phyloP scores from a whole-genome alignment of 1,140 invertebrate species.

The Dolichoris vasculosae region DNA sequence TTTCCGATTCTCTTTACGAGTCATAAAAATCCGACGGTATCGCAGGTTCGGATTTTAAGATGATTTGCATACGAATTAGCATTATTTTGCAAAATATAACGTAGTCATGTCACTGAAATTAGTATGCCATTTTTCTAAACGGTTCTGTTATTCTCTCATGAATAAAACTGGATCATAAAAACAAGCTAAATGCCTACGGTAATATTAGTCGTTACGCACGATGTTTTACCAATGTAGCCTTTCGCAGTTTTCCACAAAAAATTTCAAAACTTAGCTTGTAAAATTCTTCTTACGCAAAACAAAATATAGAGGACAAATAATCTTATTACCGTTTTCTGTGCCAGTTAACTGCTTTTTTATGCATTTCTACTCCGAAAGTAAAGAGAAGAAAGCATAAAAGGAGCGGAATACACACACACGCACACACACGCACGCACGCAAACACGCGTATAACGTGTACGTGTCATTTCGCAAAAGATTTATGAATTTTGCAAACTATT shows the following conservation, averaged over 20 bases:
- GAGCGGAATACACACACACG: neutral
- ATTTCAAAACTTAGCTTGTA: conserved; percentile 5
- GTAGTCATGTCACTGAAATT: neutral
- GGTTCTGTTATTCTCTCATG: neutral
- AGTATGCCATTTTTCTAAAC: neutral
- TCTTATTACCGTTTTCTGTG: neutral
- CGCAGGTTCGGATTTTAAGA: neutral
- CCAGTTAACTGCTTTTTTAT: neutral
- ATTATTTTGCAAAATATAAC: neutral
- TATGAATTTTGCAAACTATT: too few relatives aligned
- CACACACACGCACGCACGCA: neutral
- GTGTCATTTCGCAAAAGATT: too few relatives aligned
- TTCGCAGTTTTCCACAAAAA: conserved; percentile 11
- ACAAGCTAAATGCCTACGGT: neutral
- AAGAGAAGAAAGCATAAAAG: neutral
- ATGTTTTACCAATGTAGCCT: neutral
- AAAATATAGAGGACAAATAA: neutral
- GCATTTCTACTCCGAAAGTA: neutral
- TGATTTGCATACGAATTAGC: neutral
- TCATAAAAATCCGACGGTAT: too few relatives aligned
- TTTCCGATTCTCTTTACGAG: too few relatives aligned
- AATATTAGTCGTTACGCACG: conserved; percentile 3
- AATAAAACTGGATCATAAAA: conserved; percentile 23
- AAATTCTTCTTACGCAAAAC: conserved; percentile 15
- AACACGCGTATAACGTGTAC: too few relatives aligned